Percentiles rank a stretch among this genome's conserved stretches.
Evolutionary conservation across 2,797 vertebrate species (phyloP).

Genomic region (Tamandua tetradactyla): DNA sequence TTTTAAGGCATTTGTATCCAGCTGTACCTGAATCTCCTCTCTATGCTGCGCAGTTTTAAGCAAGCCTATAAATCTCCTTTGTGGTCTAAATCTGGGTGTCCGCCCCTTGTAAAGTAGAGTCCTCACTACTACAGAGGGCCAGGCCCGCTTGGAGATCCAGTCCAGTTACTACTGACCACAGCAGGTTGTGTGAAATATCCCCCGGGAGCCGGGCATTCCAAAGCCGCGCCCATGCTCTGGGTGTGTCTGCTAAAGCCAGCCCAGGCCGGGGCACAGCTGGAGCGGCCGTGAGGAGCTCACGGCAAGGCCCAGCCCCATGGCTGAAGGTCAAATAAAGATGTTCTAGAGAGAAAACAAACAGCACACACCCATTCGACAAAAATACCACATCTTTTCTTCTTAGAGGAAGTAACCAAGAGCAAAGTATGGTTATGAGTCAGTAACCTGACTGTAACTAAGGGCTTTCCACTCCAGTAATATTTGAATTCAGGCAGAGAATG

Average conservation of each 20-base stretch:
- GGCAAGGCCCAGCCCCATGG: background rate
- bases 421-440: slow-evolving; percentile 62
- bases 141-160: background rate
- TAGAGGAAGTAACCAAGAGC: slow-evolving; percentile 52
- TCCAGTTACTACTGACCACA: background rate
- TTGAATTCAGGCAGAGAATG: slow-evolving; percentile 52
- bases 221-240: background rate
- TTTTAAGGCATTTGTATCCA: background rate
- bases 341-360: background rate
- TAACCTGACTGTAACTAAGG: slow-evolving; percentile 54
- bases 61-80: background rate
- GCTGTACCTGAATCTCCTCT: background rate
- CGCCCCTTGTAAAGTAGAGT: background rate
- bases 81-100: background rate
- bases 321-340: background rate
- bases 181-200: background rate
- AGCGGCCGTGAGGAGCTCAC: background rate
- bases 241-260: background rate
- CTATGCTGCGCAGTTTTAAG: background rate
- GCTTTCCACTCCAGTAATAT: background rate
- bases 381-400: slow-evolving; percentile 6
- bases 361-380: background rate
- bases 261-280: background rate
- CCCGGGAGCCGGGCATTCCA: background rate
- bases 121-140: background rate